Evolutionary conservation across 1,140 invertebrate species (phyloP).

Genomic region (Polypedilum pembai): DNA sequence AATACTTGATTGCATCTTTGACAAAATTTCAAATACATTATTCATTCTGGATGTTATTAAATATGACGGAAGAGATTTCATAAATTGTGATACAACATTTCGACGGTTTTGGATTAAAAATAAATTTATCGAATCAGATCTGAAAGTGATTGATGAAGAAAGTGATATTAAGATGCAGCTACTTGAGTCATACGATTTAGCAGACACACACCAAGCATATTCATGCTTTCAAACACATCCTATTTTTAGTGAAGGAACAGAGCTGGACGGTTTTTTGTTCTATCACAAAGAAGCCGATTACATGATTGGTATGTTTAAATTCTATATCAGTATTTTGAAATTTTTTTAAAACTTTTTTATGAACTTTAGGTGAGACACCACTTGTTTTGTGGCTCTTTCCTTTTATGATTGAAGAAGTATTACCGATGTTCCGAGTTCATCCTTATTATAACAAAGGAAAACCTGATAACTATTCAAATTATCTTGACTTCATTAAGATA

Average conservation of each 20-base stretch:
- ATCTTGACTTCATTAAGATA: slow-evolving; percentile 45
- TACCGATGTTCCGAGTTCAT: slow-evolving; percentile 49
- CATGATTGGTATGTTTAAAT: too few species aligned
- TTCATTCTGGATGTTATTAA: slow-evolving; percentile 75
- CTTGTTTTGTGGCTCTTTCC: slow-evolving; percentile 82
- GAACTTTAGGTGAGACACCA: slow-evolving; percentile 67
- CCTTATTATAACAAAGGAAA: slow-evolving; percentile 42
- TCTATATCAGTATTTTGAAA: too few species aligned
- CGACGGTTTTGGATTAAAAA: slow-evolving; percentile 39
- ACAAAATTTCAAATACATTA: slow-evolving; percentile 53
- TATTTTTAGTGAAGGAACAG: slow-evolving; percentile 39
- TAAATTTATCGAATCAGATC: slow-evolving; percentile 34
- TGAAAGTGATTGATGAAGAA: slow-evolving; percentile 32
- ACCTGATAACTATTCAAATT: slow-evolving; percentile 46
- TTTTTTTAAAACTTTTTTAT: too few species aligned
- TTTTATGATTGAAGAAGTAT: slow-evolving; percentile 76
- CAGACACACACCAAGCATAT: neutral
- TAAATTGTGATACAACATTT: slow-evolving; percentile 61
- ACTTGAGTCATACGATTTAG: neutral
- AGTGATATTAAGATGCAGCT: slow-evolving; percentile 30
- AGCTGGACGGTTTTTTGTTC: slow-evolving; percentile 71
- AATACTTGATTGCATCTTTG: slow-evolving; percentile 75
- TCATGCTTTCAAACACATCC: slow-evolving; percentile 33
- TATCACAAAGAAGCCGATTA: slow-evolving; percentile 75
- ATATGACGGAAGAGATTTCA: slow-evolving; percentile 69